phyloP scores from a whole-genome alignment of 2,113 vertebrate genomes.

The Pontoporia blainvillei region DNA sequence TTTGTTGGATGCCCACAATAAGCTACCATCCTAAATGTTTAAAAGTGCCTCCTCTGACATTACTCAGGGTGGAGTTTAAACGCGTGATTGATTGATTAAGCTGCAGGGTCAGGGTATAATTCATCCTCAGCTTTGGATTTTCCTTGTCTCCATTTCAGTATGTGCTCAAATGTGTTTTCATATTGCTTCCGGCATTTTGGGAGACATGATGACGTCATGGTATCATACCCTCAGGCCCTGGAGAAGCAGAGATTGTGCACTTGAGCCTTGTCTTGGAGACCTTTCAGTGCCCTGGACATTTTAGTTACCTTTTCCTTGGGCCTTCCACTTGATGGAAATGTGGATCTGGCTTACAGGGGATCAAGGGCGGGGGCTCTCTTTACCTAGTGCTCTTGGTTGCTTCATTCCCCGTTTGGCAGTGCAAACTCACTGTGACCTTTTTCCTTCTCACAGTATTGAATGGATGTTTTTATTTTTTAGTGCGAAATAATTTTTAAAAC shows the following conservation, averaged over 20 bases:
- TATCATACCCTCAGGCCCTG: not conserved
- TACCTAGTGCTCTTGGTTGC: not conserved
- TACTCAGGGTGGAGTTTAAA: not conserved
- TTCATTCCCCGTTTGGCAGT: not conserved
- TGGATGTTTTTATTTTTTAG: not conserved
- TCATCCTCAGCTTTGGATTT: not conserved
- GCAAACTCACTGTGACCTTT: not conserved
- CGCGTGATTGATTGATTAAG: not conserved
- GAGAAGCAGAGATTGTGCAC: not conserved
- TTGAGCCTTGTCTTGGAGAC: not conserved
- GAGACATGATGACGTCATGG: not conserved
- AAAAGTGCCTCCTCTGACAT: not conserved
- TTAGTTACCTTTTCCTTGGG: not conserved
- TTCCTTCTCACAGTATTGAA: not conserved
- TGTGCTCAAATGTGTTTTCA: not conserved
- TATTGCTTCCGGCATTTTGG: not conserved
- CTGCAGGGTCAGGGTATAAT: not conserved
- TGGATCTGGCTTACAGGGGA: not conserved
- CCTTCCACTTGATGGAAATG: not conserved
- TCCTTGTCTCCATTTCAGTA: not conserved
- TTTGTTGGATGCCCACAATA: not conserved
- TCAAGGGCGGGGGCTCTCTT: not conserved
- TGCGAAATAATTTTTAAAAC: slow-evolving; percentile 20
- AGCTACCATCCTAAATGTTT: not conserved
- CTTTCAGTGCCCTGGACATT: not conserved